These are phyloP conservation scores for Centropus unirufus DNA, from an alignment of 2,113 vertebrate species.

Conservation along the genomic window DNA sequence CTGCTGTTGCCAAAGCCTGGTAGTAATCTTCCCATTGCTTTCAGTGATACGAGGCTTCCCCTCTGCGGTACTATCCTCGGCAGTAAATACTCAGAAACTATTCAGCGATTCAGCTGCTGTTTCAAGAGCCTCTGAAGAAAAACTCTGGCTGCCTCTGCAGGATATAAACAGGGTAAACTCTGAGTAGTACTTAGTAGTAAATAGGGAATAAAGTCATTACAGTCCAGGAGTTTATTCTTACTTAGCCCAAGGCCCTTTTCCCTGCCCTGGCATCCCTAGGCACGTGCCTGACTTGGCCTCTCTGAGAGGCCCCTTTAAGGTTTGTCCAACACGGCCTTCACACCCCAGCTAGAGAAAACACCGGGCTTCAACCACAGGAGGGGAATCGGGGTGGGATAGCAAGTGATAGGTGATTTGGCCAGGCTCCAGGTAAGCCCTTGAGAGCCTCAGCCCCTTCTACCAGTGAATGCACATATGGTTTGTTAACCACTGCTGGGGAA, in stretches of 20 bases:
- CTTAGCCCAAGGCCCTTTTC: constrained; percentile 20
- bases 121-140: background rate
- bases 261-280: constrained; percentile 29
- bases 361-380: rapidly evolving
- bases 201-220: constrained; percentile 44
- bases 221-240: background rate
- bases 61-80: background rate
- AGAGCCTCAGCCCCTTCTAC: constrained; percentile 37
- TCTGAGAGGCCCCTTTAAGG: constrained; percentile 4
- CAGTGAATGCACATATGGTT: constrained; percentile 17
- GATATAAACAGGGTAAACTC: constrained; percentile 5
- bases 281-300: constrained; percentile 16
- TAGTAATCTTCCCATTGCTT: background rate
- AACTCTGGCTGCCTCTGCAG: background rate
- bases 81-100: background rate
- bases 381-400: background rate
- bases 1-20: background rate
- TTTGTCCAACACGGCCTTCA: background rate
- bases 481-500: constrained; percentile 28
- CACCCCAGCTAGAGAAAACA: background rate
- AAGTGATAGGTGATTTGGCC: background rate
- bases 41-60: background rate
- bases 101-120: background rate
- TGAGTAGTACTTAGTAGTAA: background rate
- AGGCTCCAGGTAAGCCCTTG: background rate